Conservation (phyloP, 1,140 invertebrate genomes). For the Drosophila azteca region DNA sequence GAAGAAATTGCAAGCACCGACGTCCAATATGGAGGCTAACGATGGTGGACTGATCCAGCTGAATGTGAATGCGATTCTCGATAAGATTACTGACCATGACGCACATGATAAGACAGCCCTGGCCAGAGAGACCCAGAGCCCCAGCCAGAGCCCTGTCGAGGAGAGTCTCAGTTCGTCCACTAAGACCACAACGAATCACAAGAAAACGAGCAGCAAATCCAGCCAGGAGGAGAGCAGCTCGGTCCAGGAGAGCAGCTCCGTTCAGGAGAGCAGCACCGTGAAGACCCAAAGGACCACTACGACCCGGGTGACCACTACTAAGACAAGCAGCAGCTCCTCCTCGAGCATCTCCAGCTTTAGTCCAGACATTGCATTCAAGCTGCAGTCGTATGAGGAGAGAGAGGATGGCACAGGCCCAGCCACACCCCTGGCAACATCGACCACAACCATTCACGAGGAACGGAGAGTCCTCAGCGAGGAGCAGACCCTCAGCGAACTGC, state of each 20-base stretch:
- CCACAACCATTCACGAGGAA: slow-evolving; percentile 64
- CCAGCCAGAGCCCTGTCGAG: neutral
- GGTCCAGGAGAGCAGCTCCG: slow-evolving; percentile 31
- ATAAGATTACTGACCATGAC: slow-evolving; percentile 70
- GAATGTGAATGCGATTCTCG: slow-evolving; percentile 23
- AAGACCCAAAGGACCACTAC: slow-evolving; percentile 56
- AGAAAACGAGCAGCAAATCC: slow-evolving; percentile 22
- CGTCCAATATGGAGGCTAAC: slow-evolving; percentile 60
- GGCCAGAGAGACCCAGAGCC: slow-evolving; percentile 1
- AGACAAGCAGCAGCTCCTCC: slow-evolving; percentile 48
- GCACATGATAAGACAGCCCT: slow-evolving; percentile 19
- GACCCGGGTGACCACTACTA: slow-evolving; percentile 59
- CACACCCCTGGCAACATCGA: slow-evolving; percentile 15
- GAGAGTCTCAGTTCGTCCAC: neutral
- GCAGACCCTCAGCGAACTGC: slow-evolving; percentile 65
- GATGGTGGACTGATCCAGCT: slow-evolving; percentile 28
- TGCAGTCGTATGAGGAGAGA: slow-evolving; percentile 68
- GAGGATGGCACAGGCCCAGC: slow-evolving; percentile 6
- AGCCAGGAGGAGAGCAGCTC: slow-evolving; percentile 25
- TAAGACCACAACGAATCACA: slow-evolving; percentile 37
- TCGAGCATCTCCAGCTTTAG: slow-evolving; percentile 24
- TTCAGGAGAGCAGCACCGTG: slow-evolving; percentile 26
- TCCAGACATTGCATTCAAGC: slow-evolving; percentile 63
- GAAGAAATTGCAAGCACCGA: slow-evolving; percentile 44
- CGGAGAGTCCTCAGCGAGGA: slow-evolving; percentile 71